These are phyloP conservation scores for Phyllostomus discolor DNA, from an alignment of 2,113 vertebrate genomes.

Conservation along the genomic window DNA sequence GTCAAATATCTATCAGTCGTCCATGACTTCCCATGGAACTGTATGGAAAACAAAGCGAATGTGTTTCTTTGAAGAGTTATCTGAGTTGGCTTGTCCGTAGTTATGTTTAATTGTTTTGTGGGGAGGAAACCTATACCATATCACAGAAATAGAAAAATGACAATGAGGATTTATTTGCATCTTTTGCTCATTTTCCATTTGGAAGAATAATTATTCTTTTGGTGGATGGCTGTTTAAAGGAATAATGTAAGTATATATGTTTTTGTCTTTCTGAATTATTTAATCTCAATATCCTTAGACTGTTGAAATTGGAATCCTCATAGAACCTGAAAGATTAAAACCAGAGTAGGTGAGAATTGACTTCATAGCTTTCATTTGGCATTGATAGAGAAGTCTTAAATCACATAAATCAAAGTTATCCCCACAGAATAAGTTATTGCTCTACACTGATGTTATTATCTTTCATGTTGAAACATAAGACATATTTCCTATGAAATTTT, in stretches of 20 bases:
- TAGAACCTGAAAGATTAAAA: neutral
- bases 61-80: neutral
- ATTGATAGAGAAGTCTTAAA: conserved; percentile 17
- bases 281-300: neutral
- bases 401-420: neutral
- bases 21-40: neutral
- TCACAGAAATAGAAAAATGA: neutral
- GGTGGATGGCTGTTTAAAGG: neutral
- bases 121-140: neutral
- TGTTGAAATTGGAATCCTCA: neutral
- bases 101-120: neutral
- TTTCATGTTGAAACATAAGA: conserved; percentile 6
- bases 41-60: neutral
- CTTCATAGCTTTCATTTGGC: neutral
- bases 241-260: neutral
- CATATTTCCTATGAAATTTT: conserved; percentile 18
- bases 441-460: neutral
- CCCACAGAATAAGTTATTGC: neutral
- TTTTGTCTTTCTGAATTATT: conserved; percentile 6
- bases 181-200: neutral
- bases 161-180: neutral
- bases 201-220: neutral
- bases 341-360: neutral
- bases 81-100: neutral
- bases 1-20: neutral